phyloP scores from a whole-genome alignment of 2,888 invertebrate species.

The Pherbina coryleti region DNA sequence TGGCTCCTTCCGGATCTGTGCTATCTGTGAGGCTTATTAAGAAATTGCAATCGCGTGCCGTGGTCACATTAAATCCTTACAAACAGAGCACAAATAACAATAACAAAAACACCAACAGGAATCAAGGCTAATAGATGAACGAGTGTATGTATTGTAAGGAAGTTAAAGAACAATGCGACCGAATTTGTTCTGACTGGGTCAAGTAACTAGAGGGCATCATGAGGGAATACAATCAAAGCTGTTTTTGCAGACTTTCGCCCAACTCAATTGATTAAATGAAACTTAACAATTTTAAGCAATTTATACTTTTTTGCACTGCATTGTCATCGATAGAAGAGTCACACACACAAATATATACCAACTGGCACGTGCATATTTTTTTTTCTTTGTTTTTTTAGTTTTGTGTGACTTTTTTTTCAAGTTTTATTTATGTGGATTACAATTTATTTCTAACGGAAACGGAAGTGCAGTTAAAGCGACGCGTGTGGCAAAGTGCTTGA shows the following conservation, averaged over 20 bases:
- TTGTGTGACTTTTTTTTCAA: not conserved
- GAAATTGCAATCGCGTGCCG: slow-evolving; percentile 5
- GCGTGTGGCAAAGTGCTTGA: not conserved
- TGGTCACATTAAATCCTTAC: not conserved
- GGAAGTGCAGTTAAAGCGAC: slow-evolving; percentile 6
- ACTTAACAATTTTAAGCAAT: too few relatives aligned
- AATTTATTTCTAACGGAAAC: not conserved
- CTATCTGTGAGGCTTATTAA: not conserved
- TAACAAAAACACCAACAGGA: not conserved
- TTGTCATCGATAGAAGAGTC: not conserved
- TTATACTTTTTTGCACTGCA: too few relatives aligned
- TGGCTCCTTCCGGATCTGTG: not conserved
- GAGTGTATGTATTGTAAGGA: too few relatives aligned
- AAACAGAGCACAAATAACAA: not conserved
- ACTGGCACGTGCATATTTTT: not conserved
- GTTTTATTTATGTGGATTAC: not conserved
- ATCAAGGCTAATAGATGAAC: not conserved
- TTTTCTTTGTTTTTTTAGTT: not conserved
- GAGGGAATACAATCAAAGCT: not conserved
- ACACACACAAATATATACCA: slow-evolving; percentile 14
- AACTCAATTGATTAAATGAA: not conserved
- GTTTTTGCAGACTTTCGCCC: not conserved
- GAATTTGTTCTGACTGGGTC: too few relatives aligned
- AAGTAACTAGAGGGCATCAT: too few relatives aligned
- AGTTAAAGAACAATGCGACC: too few relatives aligned